A percentile compares a stretch with the other conserved stretches of the same genome.
These are phyloP conservation scores for Crotalus adamanteus DNA, from an alignment of 2,797 vertebrate genomes.

Conservation along the genomic window DNA sequence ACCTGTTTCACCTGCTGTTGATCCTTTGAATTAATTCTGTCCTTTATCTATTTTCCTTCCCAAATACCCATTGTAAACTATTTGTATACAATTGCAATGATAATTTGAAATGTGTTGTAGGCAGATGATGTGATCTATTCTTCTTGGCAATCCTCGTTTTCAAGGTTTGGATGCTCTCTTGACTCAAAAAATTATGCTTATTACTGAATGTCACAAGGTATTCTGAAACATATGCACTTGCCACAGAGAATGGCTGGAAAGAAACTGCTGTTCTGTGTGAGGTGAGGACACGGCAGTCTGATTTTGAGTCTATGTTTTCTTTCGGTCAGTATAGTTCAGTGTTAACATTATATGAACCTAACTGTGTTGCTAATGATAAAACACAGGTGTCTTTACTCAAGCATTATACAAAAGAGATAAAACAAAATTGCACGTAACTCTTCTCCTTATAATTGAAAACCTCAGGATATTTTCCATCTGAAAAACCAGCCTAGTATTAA, in stretches of 20 bases:
- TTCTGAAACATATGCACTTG: not conserved
- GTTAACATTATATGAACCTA: not conserved
- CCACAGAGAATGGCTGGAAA: not conserved
- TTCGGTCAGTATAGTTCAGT: not conserved
- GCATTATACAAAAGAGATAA: not conserved
- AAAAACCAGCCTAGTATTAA: not conserved
- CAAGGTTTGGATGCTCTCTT: constrained; percentile 21
- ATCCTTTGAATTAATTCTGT: not conserved
- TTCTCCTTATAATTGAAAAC: not conserved
- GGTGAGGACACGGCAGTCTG: not conserved
- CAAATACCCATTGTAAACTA: constrained; percentile 2
- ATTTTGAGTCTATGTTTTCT: not conserved
- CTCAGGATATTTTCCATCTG: not conserved
- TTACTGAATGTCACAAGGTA: not conserved
- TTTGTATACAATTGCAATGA: constrained; percentile 24
- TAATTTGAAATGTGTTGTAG: not conserved
- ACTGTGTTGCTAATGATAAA: not conserved
- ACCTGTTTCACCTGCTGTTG: not conserved
- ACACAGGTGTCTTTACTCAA: not conserved
- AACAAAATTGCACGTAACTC: not conserved
- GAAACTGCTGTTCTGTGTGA: not conserved
- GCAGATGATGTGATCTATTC: not conserved
- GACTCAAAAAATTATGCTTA: constrained; percentile 27
- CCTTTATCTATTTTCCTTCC: not conserved
- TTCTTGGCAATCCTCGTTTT: not conserved